A percentile compares a stretch with the other conserved stretches of the same genome.
Evolutionary conservation across 2,888 invertebrate species (phyloP).

Genomic region (Andrena haemorrhoa): DNA sequence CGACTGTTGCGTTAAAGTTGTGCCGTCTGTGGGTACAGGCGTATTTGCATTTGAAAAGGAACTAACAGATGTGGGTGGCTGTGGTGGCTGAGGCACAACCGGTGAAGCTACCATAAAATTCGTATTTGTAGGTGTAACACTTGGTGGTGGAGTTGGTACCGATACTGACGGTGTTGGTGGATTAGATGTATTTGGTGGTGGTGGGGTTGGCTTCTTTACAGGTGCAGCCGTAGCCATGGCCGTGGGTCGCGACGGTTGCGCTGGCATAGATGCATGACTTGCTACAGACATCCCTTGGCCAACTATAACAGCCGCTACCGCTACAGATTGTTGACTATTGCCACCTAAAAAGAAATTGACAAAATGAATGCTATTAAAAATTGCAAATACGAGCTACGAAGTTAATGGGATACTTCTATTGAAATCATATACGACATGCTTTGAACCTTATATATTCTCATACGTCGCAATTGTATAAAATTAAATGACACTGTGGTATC

Average conservation of each 20-base stretch:
- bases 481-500: not conserved
- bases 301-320: constrained; percentile 85
- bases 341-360: constrained; percentile 70
- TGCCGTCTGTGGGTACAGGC: constrained; percentile 75
- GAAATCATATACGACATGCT: constrained; percentile 20
- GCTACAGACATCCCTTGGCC: constrained; percentile 81
- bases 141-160: constrained; percentile 81
- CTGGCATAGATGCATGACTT: constrained; percentile 83
- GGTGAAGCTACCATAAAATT: constrained; percentile 80
- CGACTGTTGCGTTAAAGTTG: constrained; percentile 77
- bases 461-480: constrained; percentile 18
- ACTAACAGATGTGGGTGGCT: constrained; percentile 78
- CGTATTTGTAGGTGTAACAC: constrained; percentile 80
- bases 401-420: not conserved
- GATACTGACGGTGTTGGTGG: constrained; percentile 79
- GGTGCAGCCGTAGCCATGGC: constrained; percentile 83
- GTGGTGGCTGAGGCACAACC: constrained; percentile 78
- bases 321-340: constrained; percentile 87
- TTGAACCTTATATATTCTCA: not conserved
- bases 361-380: constrained; percentile 12
- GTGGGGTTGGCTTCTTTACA: constrained; percentile 81
- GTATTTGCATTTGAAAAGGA: constrained; percentile 80
- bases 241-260: constrained; percentile 81
- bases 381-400: not conserved
- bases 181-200: constrained; percentile 77